Evolutionary conservation across 2,888 invertebrate genomes (phyloP), one percentile per base, ranked within the genome.

Genomic region (Monochamus alternatus): DNA sequence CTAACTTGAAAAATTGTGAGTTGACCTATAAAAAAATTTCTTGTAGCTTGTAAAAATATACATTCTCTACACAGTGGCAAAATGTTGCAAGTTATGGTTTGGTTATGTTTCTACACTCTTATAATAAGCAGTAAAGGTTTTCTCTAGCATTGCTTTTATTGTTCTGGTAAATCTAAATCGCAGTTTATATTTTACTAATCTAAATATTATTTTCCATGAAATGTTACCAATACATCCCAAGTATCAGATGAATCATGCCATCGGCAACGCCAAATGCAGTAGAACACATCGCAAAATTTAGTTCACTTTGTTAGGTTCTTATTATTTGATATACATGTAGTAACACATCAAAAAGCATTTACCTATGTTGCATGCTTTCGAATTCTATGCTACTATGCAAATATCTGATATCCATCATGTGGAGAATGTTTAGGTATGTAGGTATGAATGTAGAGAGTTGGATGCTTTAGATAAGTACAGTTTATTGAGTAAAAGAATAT

Each of bases 261-360:
- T 14, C 8, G 59, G 8, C 68, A 68, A 68, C 14, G 58, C 14
- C 22, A 32, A 4, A 59, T 47, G 38, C 64, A 47, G 64, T 8
- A 64, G 44, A 32, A 14, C 7, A 68, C 38, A 22, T 30, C 38
- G 2, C n/a, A 58, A 68, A 58, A 58, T 38, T n/a, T 43, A n/a
- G 52, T 66, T 52, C 22, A 8, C 3, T 5, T 58, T 10, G 64
- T 43, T 55, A 58, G 58, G 59, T 58, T 68, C 38, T n/a, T 32
- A 68, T 68, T 58, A 68, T 68, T 68, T 58, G 68, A 32, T 38
- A 10, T 58, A 58, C 5, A 14, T 44, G 9, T 58, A n/a, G 43
- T 8, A 43, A 68, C 68, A 58, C 58, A 58, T 38, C 10, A 43
- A 38, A 68, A 59, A 52, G 66, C 22, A 22, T 22, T 22, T 22